Evolutionary conservation across 2,797 vertebrate genomes (phyloP), one percentile per base, ranked within the genome.

Genomic region (Buceros bicornis): DNA sequence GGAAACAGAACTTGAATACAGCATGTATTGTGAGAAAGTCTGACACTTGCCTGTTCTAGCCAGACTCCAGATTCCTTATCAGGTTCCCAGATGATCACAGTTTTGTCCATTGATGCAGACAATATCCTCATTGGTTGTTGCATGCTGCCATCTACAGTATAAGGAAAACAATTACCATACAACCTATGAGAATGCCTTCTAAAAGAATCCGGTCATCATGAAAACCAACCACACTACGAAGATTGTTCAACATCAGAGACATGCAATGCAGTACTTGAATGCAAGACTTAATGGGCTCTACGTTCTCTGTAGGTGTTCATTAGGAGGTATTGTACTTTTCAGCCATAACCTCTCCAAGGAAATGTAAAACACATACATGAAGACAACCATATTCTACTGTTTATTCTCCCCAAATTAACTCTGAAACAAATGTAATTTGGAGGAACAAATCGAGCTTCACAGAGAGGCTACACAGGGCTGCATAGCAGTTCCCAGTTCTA

Each of bases 91-190:
- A 99, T 96, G 95, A 99, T 99, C 98, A 99, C 99, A 61, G 99
- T 99, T 98, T 99, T 99, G 98, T 99, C 99, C 99, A 99, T 99
- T 62, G 99, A 99, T 10, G 99, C 99, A 69, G 99, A 99, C 26
- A 99, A 97, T 73, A 99, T 96, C 90, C 97, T 98, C 97, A 99
- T 97, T 78, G 98, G 98, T 94, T 99, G 99, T 91, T 99, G 98
- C 90, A 98, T 95, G 92, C 98, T 96, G 53, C 98, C 98, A 95
- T 98, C 99, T 99, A 97, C 91, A 96, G 97, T 66, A 95, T 71
- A 96, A 94, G 53, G 28, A 77, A 84, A 78, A 87, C 8, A 4
- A 92, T 91, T 87, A 96, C 25, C 57, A 45, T 83, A 70, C 10
- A 80, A 86, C 8, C 35, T 16, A 19, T 8, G 13, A 62, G n/a